phyloP scores from a whole-genome alignment of 2,113 vertebrate species.

The Pristiophorus japonicus region DNA sequence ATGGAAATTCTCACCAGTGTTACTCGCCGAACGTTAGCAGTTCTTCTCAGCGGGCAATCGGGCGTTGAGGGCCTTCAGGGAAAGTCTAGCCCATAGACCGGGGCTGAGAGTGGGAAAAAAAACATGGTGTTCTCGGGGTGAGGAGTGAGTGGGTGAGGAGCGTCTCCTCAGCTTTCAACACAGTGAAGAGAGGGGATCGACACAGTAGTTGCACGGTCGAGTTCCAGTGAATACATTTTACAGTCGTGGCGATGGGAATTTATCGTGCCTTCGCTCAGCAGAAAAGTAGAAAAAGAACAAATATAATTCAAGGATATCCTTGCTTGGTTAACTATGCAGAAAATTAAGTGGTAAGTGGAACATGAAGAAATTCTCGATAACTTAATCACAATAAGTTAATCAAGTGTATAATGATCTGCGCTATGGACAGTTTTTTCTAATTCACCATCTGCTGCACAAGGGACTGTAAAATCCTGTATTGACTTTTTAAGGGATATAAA shows the following conservation, averaged over 20 bases:
- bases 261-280: not conserved
- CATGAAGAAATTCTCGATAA: slow-evolving; percentile 26
- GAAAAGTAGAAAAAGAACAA: not conserved
- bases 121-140: too few relatives aligned
- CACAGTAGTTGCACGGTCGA: not conserved
- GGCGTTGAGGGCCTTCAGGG: too few relatives aligned
- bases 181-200: not conserved
- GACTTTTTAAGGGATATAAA: not conserved
- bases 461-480: not conserved
- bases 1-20: too few relatives aligned
- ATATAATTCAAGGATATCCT: not conserved
- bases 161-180: not conserved
- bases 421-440: not conserved
- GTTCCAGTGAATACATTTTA: not conserved
- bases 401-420: slow-evolving; percentile 8
- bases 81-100: too few relatives aligned
- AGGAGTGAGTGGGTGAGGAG: too few relatives aligned
- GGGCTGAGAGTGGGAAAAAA: too few relatives aligned
- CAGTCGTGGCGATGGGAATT: not conserved
- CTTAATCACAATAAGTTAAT: slow-evolving; percentile 31
- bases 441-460: not conserved
- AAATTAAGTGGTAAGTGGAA: slow-evolving; percentile 23
- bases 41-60: too few relatives aligned
- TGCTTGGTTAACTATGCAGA: not conserved
- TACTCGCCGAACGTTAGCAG: too few relatives aligned